Percentiles rank a stretch among this genome's conserved stretches.
Evolutionary conservation across 2,888 invertebrate genomes (phyloP).

Genomic region (Sarcophaga caerulescens): DNA sequence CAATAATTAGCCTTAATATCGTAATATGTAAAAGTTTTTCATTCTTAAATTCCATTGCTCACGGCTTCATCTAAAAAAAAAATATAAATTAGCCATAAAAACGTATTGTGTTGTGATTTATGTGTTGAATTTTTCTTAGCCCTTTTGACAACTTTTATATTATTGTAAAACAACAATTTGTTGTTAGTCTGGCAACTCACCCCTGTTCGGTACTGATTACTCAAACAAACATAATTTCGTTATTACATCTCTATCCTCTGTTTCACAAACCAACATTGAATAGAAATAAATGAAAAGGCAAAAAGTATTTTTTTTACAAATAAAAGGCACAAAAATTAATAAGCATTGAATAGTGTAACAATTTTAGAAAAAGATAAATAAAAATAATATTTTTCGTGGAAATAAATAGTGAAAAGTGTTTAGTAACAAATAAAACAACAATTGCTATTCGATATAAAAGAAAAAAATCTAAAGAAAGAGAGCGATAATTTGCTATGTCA

Average conservation of each 20-base stretch:
- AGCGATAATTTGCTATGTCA: slow-evolving; percentile 65
- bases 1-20: too few relatives aligned
- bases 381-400: not conserved
- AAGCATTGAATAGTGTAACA: not conserved
- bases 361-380: not conserved
- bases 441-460: not conserved
- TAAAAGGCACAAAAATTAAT: slow-evolving; percentile 3
- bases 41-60: too few relatives aligned
- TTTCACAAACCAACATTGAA: not conserved
- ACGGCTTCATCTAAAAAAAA: too few relatives aligned
- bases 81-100: too few relatives aligned
- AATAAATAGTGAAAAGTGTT: not conserved
- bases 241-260: not conserved
- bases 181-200: not conserved
- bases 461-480: slow-evolving; percentile 43
- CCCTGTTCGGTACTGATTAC: not conserved
- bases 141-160: too few relatives aligned
- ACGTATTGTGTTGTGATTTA: too few relatives aligned
- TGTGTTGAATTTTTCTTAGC: too few relatives aligned
- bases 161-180: too few relatives aligned
- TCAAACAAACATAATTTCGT: not conserved
- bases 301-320: not conserved
- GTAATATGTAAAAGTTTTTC: too few relatives aligned
- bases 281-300: not conserved
- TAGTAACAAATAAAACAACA: not conserved